A percentile compares a stretch with the other conserved stretches of the same genome.
phyloP scores from a whole-genome alignment of 2,113 vertebrate genomes.

The Morphnarchus princeps region DNA sequence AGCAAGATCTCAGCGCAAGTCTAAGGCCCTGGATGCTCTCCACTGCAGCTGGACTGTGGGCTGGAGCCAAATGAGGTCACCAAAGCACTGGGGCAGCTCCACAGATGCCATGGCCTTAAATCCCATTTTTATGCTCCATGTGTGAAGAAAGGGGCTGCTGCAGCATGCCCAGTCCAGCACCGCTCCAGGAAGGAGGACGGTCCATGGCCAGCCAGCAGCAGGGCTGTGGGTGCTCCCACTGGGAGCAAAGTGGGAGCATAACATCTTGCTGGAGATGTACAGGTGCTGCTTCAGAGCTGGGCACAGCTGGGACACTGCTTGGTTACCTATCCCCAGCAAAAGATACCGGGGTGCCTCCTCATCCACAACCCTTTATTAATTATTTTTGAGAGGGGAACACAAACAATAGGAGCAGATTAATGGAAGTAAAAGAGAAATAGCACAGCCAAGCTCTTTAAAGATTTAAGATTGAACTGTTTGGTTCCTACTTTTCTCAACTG shows the following conservation, averaged over 20 bases:
- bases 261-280: neutral
- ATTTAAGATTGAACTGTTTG: neutral
- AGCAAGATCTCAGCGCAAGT: neutral
- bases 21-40: neutral
- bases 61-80: neutral
- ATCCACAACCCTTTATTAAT: neutral
- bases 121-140: neutral
- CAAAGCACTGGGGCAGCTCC: neutral
- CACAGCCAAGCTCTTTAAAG: neutral
- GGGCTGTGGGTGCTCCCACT: neutral
- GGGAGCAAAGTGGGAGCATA: neutral
- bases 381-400: neutral
- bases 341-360: neutral
- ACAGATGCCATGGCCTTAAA: neutral
- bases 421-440: neutral
- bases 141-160: neutral
- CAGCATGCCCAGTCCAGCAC: neutral
- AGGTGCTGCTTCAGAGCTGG: neutral
- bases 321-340: neutral
- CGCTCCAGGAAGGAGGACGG: rapidly evolving
- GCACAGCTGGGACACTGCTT: neutral
- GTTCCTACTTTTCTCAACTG: slow-evolving; percentile 22
- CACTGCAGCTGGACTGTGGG: neutral
- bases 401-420: neutral
- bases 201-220: rapidly evolving